Evolutionary conservation across 2,113 vertebrate species (phyloP), one percentile per base, ranked within the genome.

Genomic region (Rhabdornis inornatus): DNA sequence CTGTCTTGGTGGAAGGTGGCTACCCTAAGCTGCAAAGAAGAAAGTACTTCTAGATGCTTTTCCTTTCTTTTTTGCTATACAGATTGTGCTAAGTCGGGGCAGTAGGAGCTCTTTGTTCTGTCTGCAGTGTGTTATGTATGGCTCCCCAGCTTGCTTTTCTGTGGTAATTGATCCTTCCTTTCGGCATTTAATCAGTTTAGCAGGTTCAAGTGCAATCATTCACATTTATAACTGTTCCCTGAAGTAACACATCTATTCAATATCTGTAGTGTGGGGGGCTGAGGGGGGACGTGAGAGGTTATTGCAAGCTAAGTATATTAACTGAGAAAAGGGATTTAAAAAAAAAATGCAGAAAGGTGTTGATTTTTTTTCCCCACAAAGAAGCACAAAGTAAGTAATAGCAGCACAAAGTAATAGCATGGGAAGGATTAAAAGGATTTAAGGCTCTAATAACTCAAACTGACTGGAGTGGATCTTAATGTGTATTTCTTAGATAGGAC

Each of bases 121-220:
- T 24, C 90, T 66, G 45, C 70, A 23, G 30, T 13, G 53, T 85
- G 55, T 85, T 85, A 35, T 15, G 24, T 83, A 59, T 47, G 71
- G 31, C 24, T 90, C 47, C 52, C 59, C 50, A 60, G 82, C 87
- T 87, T 50, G 55, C 55, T 56, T 53, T 65, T 90, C 75, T 42
- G 63, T 71, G 39, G 10, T 83, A 81, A 93, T 23, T 82, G 83
- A 82, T 90, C 60, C 66, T 52, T 72, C 30, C 61, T 92, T 81
- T 89, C 65, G 82, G 56, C 64, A 44, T 89, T 94, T 95, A 90
- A 90, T 93, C 83, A 84, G 57, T 90, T 95, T 70, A 92, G 65
- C 50, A 68, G 71, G 44, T 83, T 95, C 77, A 71, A 64, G 69
- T 87, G 60, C 77, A 25, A 65, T 89, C 56, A 35, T 16, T 96